Base-by-base conservation (phyloP, 1,140 invertebrate genomes). In the Drosophila subpulchrella region DNA sequence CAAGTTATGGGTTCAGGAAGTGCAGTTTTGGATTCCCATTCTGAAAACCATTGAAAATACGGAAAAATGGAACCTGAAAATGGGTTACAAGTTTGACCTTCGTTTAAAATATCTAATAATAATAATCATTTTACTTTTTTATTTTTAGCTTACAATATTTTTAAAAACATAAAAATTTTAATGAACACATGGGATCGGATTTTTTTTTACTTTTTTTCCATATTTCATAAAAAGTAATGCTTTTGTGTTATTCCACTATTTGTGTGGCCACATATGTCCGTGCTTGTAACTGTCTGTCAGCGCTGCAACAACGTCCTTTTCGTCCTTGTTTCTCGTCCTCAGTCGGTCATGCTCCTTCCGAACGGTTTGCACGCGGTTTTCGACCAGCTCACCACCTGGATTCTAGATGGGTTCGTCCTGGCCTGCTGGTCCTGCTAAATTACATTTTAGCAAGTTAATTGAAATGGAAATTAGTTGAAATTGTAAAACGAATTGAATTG, bases 391-490 rank as follows among this genome's bases (percentile, higher is more conserved):
- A 42, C 53, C 60, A 47, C 48, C 65, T 70, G 63, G 51, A 27
- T 34, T 55, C 27, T 55, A 13, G 20, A 24, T 50, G 17, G 55
- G 32, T 32, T 60, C 42, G 60, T 44, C 36, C 36, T 70, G 36
- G 44, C 55, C 67, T 51, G 48, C 57, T 58, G 58, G 62, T 59
- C 58, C 58, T 71, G 84, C 88, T 91, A 91, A 91, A 91, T 91
- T 91, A 90, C 90, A 91, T 91, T 91, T 91, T 78, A 83, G 80
- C 88, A 91, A 91, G 90, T 91, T 91, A 91, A 91, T 91, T 91
- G 90, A 91, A 91, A 91, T 91, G 90, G 90, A 91, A 91, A 91
- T 91, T 91, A 91, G 90, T 91, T 91, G 90, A 90, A 91, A 91
- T 91, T 91, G 90, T 91, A 90, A 91, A 91, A 91, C 83, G 90